phyloP scores from a whole-genome alignment of 2,797 vertebrate species.

The Echeneis naucrates region DNA sequence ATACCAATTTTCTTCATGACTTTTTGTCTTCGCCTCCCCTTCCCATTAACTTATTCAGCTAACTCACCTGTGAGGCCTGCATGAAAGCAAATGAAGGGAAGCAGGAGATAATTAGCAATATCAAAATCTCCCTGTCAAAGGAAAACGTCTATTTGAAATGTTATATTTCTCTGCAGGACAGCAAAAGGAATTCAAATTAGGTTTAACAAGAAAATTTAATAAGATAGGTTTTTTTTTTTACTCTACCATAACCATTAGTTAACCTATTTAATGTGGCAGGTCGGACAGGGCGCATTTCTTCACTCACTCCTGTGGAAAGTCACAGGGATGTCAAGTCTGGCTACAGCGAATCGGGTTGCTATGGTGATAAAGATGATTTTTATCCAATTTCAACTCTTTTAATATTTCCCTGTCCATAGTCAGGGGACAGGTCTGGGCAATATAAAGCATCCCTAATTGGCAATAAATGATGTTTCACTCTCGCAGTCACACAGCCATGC shows the following conservation, averaged over 20 bases:
- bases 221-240: slow-evolving; percentile 68
- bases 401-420: slow-evolving; percentile 67
- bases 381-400: slow-evolving; percentile 70
- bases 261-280: slow-evolving; percentile 79
- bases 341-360: slow-evolving; percentile 66
- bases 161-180: slow-evolving; percentile 69
- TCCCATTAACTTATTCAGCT: slow-evolving; percentile 71
- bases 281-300: slow-evolving; percentile 64
- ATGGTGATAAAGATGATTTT: slow-evolving; percentile 75
- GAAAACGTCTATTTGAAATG: slow-evolving; percentile 75
- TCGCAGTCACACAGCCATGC: slow-evolving; percentile 28
- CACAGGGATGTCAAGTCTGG: slow-evolving; percentile 54
- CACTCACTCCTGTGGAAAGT: slow-evolving; percentile 50
- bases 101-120: slow-evolving; percentile 78
- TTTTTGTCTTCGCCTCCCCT: slow-evolving; percentile 51
- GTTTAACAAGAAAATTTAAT: slow-evolving; percentile 74
- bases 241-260: slow-evolving; percentile 74
- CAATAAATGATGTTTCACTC: slow-evolving; percentile 71
- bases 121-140: slow-evolving; percentile 75
- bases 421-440: slow-evolving; percentile 66
- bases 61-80: slow-evolving; percentile 74
- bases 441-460: slow-evolving; percentile 78
- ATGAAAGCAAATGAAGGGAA: slow-evolving; percentile 76
- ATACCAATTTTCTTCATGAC: slow-evolving; percentile 73
- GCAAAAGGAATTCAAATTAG: slow-evolving; percentile 75